Conservation (phyloP, 2,113 vertebrate species). For the Pedionomus torquatus region DNA sequence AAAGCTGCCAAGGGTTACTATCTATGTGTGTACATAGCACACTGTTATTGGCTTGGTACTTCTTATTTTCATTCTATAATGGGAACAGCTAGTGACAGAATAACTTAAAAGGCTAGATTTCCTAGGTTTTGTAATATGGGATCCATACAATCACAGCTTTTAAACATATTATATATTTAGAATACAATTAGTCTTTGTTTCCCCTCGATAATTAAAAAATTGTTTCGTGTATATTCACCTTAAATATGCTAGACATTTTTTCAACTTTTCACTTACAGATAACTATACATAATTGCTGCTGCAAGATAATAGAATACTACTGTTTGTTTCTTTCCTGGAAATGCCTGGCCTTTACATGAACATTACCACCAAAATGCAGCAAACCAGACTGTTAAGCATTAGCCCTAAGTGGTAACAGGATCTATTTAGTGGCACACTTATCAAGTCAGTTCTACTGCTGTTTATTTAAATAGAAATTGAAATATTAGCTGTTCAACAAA, state of each 20-base stretch:
- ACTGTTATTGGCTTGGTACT: not conserved
- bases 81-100: not conserved
- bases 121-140: not conserved
- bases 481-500: slow-evolving; percentile 60
- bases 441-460: slow-evolving; percentile 64
- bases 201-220: slow-evolving; percentile 13
- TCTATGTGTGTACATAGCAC: not conserved
- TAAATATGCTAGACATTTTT: not conserved
- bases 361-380: slow-evolving; percentile 28
- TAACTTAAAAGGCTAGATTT: not conserved
- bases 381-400: slow-evolving; percentile 51
- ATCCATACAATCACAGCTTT: not conserved
- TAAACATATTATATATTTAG: not conserved
- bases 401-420: slow-evolving; percentile 51
- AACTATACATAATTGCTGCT: slow-evolving; percentile 43
- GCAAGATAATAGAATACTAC: not conserved
- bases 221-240: not conserved
- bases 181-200: slow-evolving; percentile 32
- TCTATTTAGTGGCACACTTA: slow-evolving; percentile 62
- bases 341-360: slow-evolving; percentile 25
- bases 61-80: not conserved
- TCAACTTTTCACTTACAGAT: slow-evolving; percentile 8
- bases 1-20: not conserved
- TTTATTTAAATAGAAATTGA: slow-evolving; percentile 69
- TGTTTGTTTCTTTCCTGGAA: slow-evolving; percentile 29